Conservation (phyloP, 2,797 vertebrate species). For the Agapornis canus region DNA sequence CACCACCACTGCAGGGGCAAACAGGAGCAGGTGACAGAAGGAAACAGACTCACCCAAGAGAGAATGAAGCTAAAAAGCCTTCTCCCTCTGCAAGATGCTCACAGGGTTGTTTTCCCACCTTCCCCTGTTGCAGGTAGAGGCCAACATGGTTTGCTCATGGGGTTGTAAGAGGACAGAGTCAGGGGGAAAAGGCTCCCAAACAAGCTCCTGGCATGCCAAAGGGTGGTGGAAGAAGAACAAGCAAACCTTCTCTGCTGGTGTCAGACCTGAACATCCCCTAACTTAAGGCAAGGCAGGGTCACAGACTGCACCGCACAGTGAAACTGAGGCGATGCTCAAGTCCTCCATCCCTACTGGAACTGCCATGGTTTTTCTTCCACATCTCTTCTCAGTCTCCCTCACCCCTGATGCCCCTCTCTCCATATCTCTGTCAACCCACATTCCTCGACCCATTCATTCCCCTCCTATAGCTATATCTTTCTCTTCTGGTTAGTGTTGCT, state of each 20-base stretch:
- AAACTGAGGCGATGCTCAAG: rapidly evolving
- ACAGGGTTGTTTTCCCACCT: neutral
- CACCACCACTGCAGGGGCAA: neutral
- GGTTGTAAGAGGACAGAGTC: neutral
- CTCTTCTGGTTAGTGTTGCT: conserved; percentile 59
- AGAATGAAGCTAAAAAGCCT: neutral
- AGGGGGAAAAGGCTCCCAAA: neutral
- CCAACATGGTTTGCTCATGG: neutral
- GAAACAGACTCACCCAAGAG: neutral
- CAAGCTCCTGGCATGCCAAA: neutral
- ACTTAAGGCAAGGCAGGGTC: neutral
- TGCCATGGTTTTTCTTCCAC: neutral
- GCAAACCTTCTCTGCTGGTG: neutral
- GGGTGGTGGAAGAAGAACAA: neutral
- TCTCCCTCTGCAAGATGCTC: neutral
- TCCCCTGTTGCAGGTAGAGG: neutral
- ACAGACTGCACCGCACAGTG: neutral
- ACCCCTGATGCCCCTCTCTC: neutral
- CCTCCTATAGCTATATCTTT: conserved; percentile 34
- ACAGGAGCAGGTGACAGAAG: neutral
- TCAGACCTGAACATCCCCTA: neutral
- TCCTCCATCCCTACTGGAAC: neutral
- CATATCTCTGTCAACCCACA: neutral
- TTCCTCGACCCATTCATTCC: neutral
- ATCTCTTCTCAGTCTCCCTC: neutral